Base-by-base conservation (phyloP, 2,113 vertebrate species). In the Stegostoma tigrinum region DNA sequence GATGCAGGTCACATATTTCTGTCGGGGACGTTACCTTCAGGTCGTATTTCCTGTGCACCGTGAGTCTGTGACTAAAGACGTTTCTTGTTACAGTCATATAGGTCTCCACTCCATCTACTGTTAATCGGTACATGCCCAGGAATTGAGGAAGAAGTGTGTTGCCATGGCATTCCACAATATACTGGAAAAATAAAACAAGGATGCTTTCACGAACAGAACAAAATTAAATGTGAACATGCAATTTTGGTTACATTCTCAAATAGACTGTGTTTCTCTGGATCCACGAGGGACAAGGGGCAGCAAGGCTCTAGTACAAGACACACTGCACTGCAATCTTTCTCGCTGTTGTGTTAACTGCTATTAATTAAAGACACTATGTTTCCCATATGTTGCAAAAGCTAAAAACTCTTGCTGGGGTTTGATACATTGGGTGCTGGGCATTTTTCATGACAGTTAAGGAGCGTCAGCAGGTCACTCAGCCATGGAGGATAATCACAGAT, bases 81-180 rank as follows among this genome's bases (percentile, higher is more conserved):
- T 99, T 99, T 96, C 99, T 98, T 96, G 98, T 99, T 80, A 99
- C 99, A 95, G 99, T 98, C 99, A 99, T 99, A 97, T 99, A 99
- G 34, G 99, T 99, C 96, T 99, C 99, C 96, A 99, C 98, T 0
- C 99, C 99, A 0, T 99, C 99, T 97, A 99, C 99, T 0, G 99
- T 99, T 95, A 99, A 98, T 89, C 99, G 97, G 97, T 99, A 99
- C 99, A 99, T 99, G 96, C 99, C 99, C 96, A 99, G 98, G 97
- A 99, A 99, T 98, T 99, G 99, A 0, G 99, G 99, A 96, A 99
- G 97, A 66, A 99, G 98, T 4, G 99, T 99, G 97, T 98, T 99
- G 95, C 99, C 99, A 3, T 99, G 99, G 96, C 99, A 99, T 97
- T 99, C 99, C 97, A 99, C 99, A 52, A 99, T 99, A 97, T 99